Base-by-base conservation (phyloP, 2,797 vertebrate genomes). In the Galagoides demidoff region DNA sequence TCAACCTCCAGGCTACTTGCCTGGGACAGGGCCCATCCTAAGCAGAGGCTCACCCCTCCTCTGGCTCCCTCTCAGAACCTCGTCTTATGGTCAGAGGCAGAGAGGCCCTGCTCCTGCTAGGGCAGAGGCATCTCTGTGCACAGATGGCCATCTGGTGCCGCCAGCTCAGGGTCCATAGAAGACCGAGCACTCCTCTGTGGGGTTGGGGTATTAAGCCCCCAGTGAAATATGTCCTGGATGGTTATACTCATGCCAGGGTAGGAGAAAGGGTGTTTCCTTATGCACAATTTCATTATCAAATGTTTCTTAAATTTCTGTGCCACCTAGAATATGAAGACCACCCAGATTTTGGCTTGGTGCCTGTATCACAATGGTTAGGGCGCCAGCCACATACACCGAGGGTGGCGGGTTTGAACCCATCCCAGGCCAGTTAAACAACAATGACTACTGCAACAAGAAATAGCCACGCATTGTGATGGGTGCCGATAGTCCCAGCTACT, bases 291-390 rank as follows among this genome's bases (percentile, higher is more conserved):
- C 43, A 13, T 64, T 87, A 20, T 45, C 85, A 71, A 59, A 9
- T 92, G 77, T 89, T 74, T 63, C 87, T 88, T 45, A 59, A 68
- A 64, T 78, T 63, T 10, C 68, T 90, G 11, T 39, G 34, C 31
- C 5, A 68, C 39, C 59, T 27, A 63, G 76, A 68, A 52, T 13
- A 8, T 5, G 64, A 59, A 25, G 37, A 17, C 27, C 31, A 12
- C 27, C 63, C 34, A 25, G 57, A n/a, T 22, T 52, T 52, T 52
- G 49, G 49, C 49, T 52, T 4, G 12, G 49, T 52, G 49, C 49
- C 49, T 14, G 16, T 52, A 52, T 14, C 49, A 52, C 49, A 52
- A 14, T 52, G 49, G 49, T 52, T 52, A 52, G 14, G 14, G 49
- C 14, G 12, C 49, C 49, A 52, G 49, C 49, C 49, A 52, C 49